Evolutionary conservation across 1,140 invertebrate species (phyloP).

Genomic region (Delia radicum): DNA sequence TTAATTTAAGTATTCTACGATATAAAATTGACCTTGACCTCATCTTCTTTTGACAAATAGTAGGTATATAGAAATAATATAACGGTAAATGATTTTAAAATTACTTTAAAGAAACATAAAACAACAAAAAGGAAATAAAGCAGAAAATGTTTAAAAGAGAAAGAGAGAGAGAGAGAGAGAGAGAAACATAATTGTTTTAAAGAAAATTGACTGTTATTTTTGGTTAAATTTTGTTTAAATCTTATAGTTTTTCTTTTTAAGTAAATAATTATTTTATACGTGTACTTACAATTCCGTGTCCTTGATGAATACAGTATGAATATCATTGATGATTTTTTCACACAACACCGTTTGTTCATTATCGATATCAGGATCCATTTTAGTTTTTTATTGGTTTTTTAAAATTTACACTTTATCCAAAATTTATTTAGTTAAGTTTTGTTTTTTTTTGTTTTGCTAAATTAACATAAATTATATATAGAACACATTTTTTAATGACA

Average conservation of each 20-base stretch:
- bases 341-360: conserved; percentile 66
- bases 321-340: conserved; percentile 76
- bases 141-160: not conserved
- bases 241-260: not conserved
- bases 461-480: conserved; percentile 2
- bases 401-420: not conserved
- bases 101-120: not conserved
- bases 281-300: conserved; percentile 69
- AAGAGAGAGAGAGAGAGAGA: not conserved
- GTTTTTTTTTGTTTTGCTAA: not conserved
- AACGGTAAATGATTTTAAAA: no score
- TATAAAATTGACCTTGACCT: not conserved
- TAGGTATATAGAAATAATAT: not conserved
- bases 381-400: not conserved
- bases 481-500: conserved; percentile 3
- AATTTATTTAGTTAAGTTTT: not conserved
- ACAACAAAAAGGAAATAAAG: not conserved
- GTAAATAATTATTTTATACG: not conserved
- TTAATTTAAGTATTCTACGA: not conserved
- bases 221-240: not conserved
- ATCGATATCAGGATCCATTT: conserved; percentile 50
- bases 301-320: conserved; percentile 71
- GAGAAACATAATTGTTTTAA: no score
- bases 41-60: not conserved
- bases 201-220: no score